A percentile compares a stretch with the other conserved stretches of the same genome.
phyloP scores from a whole-genome alignment of 2,888 invertebrate genomes.

The Lepidochrysops patricia region DNA sequence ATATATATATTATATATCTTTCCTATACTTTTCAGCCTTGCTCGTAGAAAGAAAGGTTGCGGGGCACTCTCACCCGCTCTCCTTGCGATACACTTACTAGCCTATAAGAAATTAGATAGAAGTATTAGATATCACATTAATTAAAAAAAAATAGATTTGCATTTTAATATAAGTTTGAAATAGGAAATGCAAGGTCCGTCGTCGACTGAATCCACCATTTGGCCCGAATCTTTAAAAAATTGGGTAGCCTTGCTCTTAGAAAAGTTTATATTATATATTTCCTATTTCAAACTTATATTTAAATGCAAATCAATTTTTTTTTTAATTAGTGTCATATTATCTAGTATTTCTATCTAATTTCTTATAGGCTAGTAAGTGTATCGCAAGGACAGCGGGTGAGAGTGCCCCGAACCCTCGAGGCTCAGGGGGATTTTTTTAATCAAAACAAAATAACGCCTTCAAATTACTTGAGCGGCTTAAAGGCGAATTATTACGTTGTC shows the following conservation, averaged over 20 bases:
- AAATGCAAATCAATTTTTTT: too few relatives aligned
- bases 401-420: constrained; percentile 43
- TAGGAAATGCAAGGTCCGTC: neutral
- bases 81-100: constrained; percentile 46
- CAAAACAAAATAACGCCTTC: constrained; percentile 7
- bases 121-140: constrained; percentile 30
- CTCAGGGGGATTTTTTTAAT: constrained; percentile 21
- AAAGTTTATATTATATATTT: neutral
- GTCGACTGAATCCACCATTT: too few relatives aligned
- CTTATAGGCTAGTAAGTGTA: constrained; percentile 40
- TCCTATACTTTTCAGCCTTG: too few relatives aligned
- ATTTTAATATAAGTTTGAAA: too few relatives aligned
- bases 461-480: neutral
- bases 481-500: neutral
- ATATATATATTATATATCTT: too few relatives aligned
- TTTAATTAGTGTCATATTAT: constrained; percentile 26
- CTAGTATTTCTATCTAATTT: constrained; percentile 25
- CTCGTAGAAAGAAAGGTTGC: too few relatives aligned
- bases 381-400: too few relatives aligned
- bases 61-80: too few relatives aligned
- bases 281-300: too few relatives aligned
- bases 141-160: too few relatives aligned
- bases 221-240: too few relatives aligned
- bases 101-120: constrained; percentile 25
- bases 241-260: too few relatives aligned